Base-by-base conservation (phyloP, 2,888 invertebrate genomes). In the Drosophila imparisetae region DNA sequence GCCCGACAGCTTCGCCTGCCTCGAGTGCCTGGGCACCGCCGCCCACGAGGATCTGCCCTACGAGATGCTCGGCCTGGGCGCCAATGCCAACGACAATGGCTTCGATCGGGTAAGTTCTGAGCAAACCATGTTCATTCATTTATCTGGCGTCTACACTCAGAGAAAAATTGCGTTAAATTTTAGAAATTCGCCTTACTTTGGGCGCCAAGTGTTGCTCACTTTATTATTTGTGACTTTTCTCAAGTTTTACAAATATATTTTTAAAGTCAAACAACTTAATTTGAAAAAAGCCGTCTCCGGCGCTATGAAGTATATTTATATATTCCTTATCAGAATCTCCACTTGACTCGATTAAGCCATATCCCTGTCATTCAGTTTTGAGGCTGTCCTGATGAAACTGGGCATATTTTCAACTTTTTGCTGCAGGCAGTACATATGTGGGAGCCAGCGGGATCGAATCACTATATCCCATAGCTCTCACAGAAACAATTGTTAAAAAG, bases 1-100 rank as follows among this genome's bases (percentile, higher is more conserved):
- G 0, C 93, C 93, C 0, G 93, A 93, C 62, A 90, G 91, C 4
- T 93, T 93, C 65, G 92, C 93, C 21, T 93, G 93, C 38, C 69
- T 93, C 29, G 93, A 93, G 73, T 91, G 92, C 3, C 79, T 93
- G 55, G 93, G 93, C 11, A 91, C 90, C 4, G 89, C 90, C 2
- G 90, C 90, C 0, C 90, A 92, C 54, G 93, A 93, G 69, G 93
- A 93, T 73, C 66, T 92, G 52, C 93, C 93, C 6, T 93, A 93
- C 67, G 93, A 93, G 74, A 93, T 93, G 75, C 92, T 93, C 40
- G 93, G 93, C 1, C 66, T 91, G 40, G 91, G 90, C 50, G 82
- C 86, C 30, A 87, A 87, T 11, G 92, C 89, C 34, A 88, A 90
- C 21, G 93, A 93, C 29, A 91, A 90, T 62, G 91, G 91, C n/a